Conservation (phyloP, 2,888 invertebrate species). For the Drepana falcataria region DNA sequence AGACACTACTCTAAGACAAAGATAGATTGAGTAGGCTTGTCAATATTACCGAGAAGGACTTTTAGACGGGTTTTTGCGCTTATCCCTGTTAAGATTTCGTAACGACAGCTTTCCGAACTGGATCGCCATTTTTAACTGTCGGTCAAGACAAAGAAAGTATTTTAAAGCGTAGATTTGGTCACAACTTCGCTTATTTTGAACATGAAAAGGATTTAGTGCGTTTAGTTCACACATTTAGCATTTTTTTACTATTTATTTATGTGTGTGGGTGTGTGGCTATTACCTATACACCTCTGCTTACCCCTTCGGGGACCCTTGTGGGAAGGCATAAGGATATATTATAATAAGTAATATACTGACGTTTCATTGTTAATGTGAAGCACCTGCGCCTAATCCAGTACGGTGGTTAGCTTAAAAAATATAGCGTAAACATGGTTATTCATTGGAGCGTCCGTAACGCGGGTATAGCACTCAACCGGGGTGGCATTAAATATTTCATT, state of each 20-base stretch:
- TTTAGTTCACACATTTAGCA: background rate
- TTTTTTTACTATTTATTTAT: too few relatives aligned
- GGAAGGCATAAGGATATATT: too few relatives aligned
- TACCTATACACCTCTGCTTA: too few relatives aligned
- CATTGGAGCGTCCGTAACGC: conserved; percentile 42
- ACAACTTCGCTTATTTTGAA: background rate
- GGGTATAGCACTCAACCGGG: conserved; percentile 47
- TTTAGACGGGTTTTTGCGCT: conserved; percentile 1
- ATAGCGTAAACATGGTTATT: conserved; percentile 45
- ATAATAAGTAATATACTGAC: too few relatives aligned
- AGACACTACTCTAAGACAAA: conserved; percentile 6
- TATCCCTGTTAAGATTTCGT: background rate
- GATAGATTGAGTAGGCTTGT: conserved; percentile 16
- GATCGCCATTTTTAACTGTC: background rate
- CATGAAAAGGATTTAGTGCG: background rate
- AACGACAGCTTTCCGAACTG: background rate
- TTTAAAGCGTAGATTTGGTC: background rate
- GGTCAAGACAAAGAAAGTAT: background rate
- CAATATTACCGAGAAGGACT: conserved; percentile 5
- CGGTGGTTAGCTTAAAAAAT: conserved; percentile 43
- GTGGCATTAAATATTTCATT: conserved; percentile 75
- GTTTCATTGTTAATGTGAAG: too few relatives aligned
- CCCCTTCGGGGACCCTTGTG: too few relatives aligned
- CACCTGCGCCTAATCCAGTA: background rate
- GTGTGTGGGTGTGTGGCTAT: too few relatives aligned